Evolutionary conservation across 2,888 invertebrate species (phyloP).

Genomic region (Podotricha telesiphe): DNA sequence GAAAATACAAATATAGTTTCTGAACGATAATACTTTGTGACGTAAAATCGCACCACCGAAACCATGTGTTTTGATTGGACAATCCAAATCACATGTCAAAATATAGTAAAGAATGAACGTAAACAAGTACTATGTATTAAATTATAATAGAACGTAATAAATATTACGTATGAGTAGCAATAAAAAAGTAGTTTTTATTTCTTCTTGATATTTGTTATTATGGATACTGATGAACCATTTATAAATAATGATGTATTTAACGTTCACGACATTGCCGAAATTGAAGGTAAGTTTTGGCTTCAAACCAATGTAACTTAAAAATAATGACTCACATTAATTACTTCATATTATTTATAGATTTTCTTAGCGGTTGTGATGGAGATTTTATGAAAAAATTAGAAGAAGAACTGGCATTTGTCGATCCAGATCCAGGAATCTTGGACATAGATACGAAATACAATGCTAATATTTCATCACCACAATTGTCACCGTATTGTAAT

Average conservation of each 20-base stretch:
- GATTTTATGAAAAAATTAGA: conserved; percentile 85
- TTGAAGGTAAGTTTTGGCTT: conserved; percentile 83
- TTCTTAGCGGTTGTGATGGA: conserved; percentile 86
- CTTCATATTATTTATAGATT: conserved; percentile 73
- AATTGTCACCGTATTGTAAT: conserved; percentile 63
- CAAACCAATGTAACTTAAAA: neutral
- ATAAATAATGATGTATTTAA: conserved; percentile 84
- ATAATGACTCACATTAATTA: conserved; percentile 26
- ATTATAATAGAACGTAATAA: conserved; percentile 23
- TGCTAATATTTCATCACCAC: conserved; percentile 58
- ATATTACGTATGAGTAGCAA: conserved; percentile 5
- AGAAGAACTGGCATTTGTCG: conserved; percentile 68
- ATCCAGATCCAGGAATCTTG: conserved; percentile 62
- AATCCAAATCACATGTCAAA: conserved; percentile 68
- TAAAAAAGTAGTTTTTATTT: conserved; percentile 8
- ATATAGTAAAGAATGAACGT: conserved; percentile 60
- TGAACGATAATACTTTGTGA: conserved; percentile 44
- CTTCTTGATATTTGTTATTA: conserved; percentile 40
- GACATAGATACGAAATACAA: conserved; percentile 64
- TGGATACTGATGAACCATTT: conserved; percentile 72
- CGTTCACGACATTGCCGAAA: conserved; percentile 86
- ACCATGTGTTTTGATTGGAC: conserved; percentile 82
- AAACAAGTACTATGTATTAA: conserved; percentile 58
- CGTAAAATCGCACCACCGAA: conserved; percentile 85
- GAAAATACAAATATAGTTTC: conserved; percentile 14